These are phyloP conservation scores for Coptodon rendalli DNA, from an alignment of 2,113 vertebrate species.

Conservation along the genomic window DNA sequence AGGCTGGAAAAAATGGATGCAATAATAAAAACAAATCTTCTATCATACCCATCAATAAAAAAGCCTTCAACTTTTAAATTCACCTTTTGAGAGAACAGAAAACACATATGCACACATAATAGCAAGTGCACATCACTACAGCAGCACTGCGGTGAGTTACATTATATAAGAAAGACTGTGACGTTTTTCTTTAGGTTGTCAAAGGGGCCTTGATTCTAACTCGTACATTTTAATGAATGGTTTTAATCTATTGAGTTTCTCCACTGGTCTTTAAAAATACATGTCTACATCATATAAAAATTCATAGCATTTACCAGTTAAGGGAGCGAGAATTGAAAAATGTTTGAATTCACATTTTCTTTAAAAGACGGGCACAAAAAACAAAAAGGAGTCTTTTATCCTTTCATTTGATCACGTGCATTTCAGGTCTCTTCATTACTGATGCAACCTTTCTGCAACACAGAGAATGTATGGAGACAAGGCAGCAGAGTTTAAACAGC, in stretches of 20 bases:
- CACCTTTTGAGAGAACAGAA: neutral
- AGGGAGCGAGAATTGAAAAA: neutral
- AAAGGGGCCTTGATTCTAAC: neutral
- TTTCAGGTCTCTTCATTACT: constrained; percentile 26
- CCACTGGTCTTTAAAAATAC: neutral
- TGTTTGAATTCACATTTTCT: neutral
- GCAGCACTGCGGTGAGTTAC: neutral
- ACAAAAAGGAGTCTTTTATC: neutral
- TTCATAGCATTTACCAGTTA: neutral
- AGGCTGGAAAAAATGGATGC: neutral
- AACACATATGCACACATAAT: neutral
- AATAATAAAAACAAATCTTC: neutral
- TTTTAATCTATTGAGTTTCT: neutral
- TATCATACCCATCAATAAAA: neutral
- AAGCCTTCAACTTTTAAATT: neutral
- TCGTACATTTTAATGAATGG: neutral
- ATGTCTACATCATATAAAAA: neutral
- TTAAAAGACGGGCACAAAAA: neutral
- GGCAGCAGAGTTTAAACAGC: constrained; percentile 29
- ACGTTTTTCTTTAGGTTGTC: neutral
- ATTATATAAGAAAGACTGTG: neutral
- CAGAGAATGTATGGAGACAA: constrained; percentile 1
- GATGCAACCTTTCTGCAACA: constrained; percentile 42
- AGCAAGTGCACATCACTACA: neutral
- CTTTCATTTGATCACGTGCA: constrained; percentile 2